phyloP scores from a whole-genome alignment of 2,888 invertebrate species.

The Tetranychus piercei region DNA sequence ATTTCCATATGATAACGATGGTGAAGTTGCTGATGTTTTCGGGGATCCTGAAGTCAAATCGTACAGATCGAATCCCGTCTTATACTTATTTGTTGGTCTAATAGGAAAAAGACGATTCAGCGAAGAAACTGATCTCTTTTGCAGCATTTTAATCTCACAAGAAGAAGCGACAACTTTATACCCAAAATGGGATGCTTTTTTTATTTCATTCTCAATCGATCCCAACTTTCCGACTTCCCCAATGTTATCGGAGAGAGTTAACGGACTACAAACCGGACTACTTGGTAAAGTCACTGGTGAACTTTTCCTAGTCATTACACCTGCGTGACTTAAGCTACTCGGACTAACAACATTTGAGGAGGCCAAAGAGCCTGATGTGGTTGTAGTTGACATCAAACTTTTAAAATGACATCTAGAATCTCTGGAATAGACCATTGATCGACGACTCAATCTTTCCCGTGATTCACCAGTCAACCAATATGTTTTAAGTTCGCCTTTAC shows the following conservation, averaged over 20 bases:
- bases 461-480: slow-evolving; percentile 33
- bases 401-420: background rate
- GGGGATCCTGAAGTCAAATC: background rate
- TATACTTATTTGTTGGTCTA: background rate
- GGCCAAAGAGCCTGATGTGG: background rate
- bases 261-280: background rate
- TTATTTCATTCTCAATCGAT: too few species aligned
- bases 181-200: background rate
- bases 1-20: background rate
- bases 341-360: background rate
- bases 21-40: background rate
- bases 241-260: background rate
- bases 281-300: background rate
- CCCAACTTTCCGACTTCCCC: too few species aligned
- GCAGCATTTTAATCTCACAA: background rate
- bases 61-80: background rate
- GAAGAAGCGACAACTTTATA: background rate
- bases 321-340: background rate
- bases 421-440: background rate
- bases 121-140: background rate
- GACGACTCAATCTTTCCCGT: slow-evolving; percentile 28
- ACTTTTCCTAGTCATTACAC: background rate
- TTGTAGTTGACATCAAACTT: background rate
- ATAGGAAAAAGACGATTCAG: background rate
- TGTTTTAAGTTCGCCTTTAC: slow-evolving; percentile 24